These are phyloP conservation scores for Catharus bicknelli DNA, from an alignment of 2,113 vertebrate species.

Conservation along the genomic window DNA sequence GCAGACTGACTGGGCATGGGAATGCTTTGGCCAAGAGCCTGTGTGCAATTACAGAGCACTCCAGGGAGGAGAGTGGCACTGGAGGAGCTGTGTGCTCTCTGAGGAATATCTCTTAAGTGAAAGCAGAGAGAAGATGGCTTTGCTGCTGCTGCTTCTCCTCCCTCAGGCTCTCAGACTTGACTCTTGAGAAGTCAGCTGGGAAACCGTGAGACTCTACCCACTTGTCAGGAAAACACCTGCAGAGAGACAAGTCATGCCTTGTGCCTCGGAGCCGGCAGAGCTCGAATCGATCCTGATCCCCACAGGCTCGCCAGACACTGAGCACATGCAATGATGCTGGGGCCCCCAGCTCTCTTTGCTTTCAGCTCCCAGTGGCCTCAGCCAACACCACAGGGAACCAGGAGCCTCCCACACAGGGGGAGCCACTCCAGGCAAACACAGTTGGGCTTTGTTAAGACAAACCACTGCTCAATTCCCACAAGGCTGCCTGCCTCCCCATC, in stretches of 20 bases:
- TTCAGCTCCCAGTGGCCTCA: constrained; percentile 32
- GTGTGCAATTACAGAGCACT: background rate
- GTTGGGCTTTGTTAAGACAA: constrained; percentile 33
- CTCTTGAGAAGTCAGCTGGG: constrained; percentile 57
- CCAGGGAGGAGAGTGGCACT: background rate
- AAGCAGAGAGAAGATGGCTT: constrained; percentile 42
- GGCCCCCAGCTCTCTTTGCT: constrained; percentile 40
- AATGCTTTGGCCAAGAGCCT: background rate
- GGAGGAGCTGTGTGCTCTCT: background rate
- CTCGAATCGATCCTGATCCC: constrained; percentile 27
- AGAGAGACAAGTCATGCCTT: constrained; percentile 24
- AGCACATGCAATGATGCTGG: background rate
- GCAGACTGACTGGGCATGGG: background rate
- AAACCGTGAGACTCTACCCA: background rate
- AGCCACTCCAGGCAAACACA: background rate
- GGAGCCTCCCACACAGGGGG: background rate
- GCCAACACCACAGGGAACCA: background rate
- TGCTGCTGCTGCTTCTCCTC: constrained; percentile 46
- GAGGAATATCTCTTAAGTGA: constrained; percentile 24
- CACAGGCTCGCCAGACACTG: background rate
- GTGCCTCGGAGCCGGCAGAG: constrained; percentile 20
- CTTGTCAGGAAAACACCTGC: constrained; percentile 59
- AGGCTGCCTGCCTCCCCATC: background rate
- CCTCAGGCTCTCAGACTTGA: constrained; percentile 41
- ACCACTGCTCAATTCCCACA: background rate